These are phyloP conservation scores for Anseranas semipalmata DNA, from an alignment of 2,113 vertebrate genomes.

Conservation along the genomic window DNA sequence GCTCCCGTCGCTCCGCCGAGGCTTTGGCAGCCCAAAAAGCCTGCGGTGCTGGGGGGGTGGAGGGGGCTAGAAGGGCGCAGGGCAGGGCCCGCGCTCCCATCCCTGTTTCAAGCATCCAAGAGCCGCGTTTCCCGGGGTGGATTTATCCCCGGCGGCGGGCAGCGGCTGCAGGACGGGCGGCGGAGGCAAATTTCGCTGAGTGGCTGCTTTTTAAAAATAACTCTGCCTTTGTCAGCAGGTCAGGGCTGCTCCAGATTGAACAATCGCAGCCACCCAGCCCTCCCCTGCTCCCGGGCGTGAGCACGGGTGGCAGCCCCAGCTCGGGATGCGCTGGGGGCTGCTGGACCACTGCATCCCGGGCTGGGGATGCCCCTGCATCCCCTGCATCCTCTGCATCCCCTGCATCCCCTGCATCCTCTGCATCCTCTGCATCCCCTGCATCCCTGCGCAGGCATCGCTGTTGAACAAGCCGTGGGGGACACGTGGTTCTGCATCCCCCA, in stretches of 20 bases:
- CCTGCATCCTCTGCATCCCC: no score
- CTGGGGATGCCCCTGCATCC: not conserved
- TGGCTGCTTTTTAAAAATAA: slow-evolving; percentile 75
- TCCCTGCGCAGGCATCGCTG: no score
- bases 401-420: not conserved
- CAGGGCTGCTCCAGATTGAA: slow-evolving; percentile 70
- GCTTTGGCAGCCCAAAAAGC: not conserved
- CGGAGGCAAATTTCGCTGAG: slow-evolving; percentile 65
- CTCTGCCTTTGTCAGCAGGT: slow-evolving; percentile 77
- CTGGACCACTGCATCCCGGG: not conserved
- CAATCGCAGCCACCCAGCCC: slow-evolving; percentile 43
- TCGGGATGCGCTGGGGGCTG: not conserved
- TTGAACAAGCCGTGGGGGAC: no score
- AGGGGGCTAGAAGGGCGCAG: not conserved
- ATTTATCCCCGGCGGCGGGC: slow-evolving; percentile 13
- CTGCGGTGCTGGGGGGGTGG: not conserved
- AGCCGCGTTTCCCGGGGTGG: not conserved
- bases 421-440: no score
- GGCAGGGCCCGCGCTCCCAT: accelerated
- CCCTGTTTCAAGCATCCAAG: not conserved
- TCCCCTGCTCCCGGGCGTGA: slow-evolving; percentile 44
- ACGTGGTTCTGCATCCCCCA: not conserved
- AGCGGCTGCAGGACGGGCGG: slow-evolving; percentile 33
- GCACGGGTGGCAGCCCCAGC: not conserved
- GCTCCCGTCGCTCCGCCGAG: not conserved